phyloP scores from a whole-genome alignment of 2,113 vertebrate species.

The Siphamia tubifer region DNA sequence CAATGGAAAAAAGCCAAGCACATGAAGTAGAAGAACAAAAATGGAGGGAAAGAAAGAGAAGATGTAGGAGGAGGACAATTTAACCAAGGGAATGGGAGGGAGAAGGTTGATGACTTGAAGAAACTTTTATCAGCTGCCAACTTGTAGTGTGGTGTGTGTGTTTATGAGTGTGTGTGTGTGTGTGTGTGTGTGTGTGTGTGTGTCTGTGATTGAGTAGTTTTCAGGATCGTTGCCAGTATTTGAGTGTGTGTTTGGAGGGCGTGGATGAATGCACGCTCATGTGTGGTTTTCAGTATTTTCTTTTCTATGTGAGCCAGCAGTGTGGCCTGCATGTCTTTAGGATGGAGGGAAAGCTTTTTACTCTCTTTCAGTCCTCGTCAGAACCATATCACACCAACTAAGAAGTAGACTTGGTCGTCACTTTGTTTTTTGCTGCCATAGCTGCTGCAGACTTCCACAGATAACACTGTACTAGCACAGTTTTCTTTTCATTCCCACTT shows the following conservation, averaged over 20 bases:
- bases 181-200: constrained; percentile 37
- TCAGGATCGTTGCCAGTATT: constrained; percentile 15
- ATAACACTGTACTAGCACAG: too few species aligned
- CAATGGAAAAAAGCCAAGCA: background rate
- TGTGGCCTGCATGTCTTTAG: constrained; percentile 22
- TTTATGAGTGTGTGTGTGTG: constrained; percentile 35
- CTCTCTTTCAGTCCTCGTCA: too few species aligned
- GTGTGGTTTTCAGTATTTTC: constrained; percentile 41
- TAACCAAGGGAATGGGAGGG: background rate
- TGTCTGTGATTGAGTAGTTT: constrained; percentile 22
- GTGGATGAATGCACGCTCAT: constrained; percentile 30
- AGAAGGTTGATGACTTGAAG: constrained; percentile 37
- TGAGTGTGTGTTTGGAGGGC: constrained; percentile 15
- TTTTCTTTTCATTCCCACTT: too few species aligned
- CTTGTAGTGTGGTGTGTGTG: constrained; percentile 31
- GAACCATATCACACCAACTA: background rate
- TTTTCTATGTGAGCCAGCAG: constrained; percentile 40
- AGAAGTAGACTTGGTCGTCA: background rate
- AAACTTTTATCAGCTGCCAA: constrained; percentile 55
- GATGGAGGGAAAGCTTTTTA: constrained; percentile 8
- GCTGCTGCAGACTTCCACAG: too few species aligned
- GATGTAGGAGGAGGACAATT: background rate
- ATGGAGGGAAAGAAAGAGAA: background rate
- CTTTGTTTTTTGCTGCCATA: too few species aligned
- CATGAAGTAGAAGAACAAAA: background rate